A percentile compares a stretch with the other conserved stretches of the same genome.
Evolutionary conservation across 2,113 vertebrate genomes (phyloP).

Genomic region (Baryphthengus martii): DNA sequence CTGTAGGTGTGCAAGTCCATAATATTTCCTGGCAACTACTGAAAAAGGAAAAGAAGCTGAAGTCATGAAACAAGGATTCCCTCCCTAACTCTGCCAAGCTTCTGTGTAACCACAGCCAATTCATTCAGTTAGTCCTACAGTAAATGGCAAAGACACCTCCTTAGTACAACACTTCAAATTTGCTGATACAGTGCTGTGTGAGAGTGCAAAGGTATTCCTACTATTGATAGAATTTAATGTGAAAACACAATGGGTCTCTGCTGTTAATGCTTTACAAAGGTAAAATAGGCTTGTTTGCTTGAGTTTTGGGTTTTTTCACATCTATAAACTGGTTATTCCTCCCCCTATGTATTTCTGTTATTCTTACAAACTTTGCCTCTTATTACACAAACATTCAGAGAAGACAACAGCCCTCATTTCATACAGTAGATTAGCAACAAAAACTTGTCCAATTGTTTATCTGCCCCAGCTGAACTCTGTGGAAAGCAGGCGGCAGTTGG

Average conservation of each 20-base stretch:
- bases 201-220: neutral
- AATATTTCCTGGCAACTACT: neutral
- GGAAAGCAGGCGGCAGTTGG: neutral
- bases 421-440: neutral
- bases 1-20: neutral
- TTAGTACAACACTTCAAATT: neutral
- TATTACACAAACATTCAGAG: neutral
- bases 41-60: neutral
- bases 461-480: neutral
- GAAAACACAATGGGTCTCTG: neutral
- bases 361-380: neutral
- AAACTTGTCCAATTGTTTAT: neutral
- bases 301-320: neutral
- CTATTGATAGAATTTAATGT: neutral
- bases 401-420: neutral
- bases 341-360: neutral
- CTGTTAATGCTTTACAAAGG: neutral
- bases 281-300: neutral
- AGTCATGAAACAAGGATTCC: neutral
- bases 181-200: neutral
- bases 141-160: neutral
- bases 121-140: neutral
- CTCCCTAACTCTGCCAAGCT: neutral
- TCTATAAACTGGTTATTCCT: neutral
- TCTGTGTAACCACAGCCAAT: neutral